Evolutionary conservation across 1,140 invertebrate species (phyloP), one percentile per base, ranked within the genome.

Genomic region (Drosophila mojavensis): DNA sequence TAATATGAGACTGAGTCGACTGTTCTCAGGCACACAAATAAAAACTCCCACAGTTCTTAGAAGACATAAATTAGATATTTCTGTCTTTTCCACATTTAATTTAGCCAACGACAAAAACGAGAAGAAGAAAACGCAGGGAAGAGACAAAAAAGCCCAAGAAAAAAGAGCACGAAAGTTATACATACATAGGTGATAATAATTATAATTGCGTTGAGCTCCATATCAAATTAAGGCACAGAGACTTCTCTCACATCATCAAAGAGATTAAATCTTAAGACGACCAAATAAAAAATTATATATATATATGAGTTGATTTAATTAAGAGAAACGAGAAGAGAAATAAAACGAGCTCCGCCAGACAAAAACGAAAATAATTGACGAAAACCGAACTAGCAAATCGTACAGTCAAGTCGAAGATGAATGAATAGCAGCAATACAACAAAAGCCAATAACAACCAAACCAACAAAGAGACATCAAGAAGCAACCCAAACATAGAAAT

Each of bases 31-130:
- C 4, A 13, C 20, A 24, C 20, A 13, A 28, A 54, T 51, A 47
- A 55, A 53, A 51, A 69, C 83, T 86, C 82, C 76, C 83, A 86
- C 82, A 88, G 83, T 79, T 83, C 79, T 86, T 88, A 88, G 79
- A 47, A 47, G 43, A 79, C 82, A 77, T 83, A 73, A 88, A 82
- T 82, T 88, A 88, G 70, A 83, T 79, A 88, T 81, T 80, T 78
- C 33, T 66, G 10, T 28, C 4, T 28, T 11, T 24, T 50, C 10
- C 30, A 58, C 17, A 73, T 69, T 66, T 73, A 81, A 84, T 81
- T 85, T 86, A 1, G 4, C n/a, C 17, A 36, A 43, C 5, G 6
- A 33, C 33, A 7, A 5, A 5, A 17, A 17, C 17, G 17, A 17
- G 17, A 17, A 17, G 33, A 33, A 9, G 33, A 33, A 33, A 33